Base-by-base conservation (phyloP, 2,888 invertebrate species). In the Cosmopolites sordidus region DNA sequence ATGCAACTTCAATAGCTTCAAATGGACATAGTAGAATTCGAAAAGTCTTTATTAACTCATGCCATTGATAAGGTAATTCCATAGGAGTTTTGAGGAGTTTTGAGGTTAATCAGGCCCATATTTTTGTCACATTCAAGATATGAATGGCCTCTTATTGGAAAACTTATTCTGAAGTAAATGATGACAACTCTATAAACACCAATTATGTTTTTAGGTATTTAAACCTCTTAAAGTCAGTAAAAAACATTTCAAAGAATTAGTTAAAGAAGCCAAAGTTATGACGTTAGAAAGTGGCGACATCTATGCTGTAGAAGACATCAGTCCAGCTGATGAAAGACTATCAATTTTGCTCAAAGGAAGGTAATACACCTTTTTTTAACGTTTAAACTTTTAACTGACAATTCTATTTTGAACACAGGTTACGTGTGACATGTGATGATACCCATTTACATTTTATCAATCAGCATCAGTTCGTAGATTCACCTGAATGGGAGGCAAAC, bases 401-500 rank as follows among this genome's bases (percentile, higher is more conserved):
- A n/a, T n/a, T n/a, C n/a, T n/a, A n/a, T n/a, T n/a, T 33, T 12
- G 11, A 50, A 54, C 48, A 8, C 75, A 91, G 90, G 72, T 76
- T 91, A 75, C 83, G 84, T 64, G 91, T 90, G 59, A 87, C 86
- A 55, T 89, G 89, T 67, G 89, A 89, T 65, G 85, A 83, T 62
- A 86, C 87, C n/a, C 88, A 88, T 68, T 79, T 91, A 27, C 91
- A 91, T 74, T 86, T 82, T 73, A 85, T 91, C 65, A 82, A 83
- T 66, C 80, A 84, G 56, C 87, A 87, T 71, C 89, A 92, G 75
- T 92, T 92, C 72, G 82, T 92, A 56, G 91, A 91, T 73, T 90
- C 90, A n/a, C 90, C 90, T 0, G 91, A 92, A 75, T 91, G 90
- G 87, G 90, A 91, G 65, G 86, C 87, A 48, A 86, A 85, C 69